A percentile compares a stretch with the other conserved stretches of the same genome.
Evolutionary conservation across 2,888 invertebrate genomes (phyloP).

Genomic region (Nomada fucata): DNA sequence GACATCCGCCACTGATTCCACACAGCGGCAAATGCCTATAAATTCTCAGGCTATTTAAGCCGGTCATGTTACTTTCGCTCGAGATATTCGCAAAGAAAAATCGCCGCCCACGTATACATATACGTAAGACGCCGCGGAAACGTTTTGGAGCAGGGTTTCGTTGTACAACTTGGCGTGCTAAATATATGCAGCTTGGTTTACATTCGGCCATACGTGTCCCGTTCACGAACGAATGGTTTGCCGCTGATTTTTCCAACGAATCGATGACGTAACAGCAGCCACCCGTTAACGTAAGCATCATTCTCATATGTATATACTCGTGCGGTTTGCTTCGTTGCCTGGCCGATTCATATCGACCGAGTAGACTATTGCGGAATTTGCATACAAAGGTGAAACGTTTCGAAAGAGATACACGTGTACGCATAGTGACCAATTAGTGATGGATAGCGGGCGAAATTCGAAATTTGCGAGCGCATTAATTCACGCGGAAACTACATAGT

Average conservation of each 20-base stretch:
- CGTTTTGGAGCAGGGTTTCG: conserved; percentile 26
- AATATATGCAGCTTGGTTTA: conserved; percentile 46
- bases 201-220: conserved; percentile 24
- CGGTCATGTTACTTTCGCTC: neutral
- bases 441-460: too few species aligned
- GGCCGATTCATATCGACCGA: too few species aligned
- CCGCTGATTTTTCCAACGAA: conserved; percentile 43
- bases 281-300: conserved; percentile 14
- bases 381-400: too few species aligned
- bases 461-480: too few species aligned
- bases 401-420: too few species aligned
- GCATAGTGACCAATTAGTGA: too few species aligned
- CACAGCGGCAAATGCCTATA: neutral
- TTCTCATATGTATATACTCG: neutral
- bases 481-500: too few species aligned
- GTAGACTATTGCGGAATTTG: too few species aligned
- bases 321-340: neutral
- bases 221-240: conserved; percentile 29
- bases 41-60: conserved; percentile 8
- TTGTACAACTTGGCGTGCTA: conserved; percentile 23
- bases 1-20: conserved; percentile 10
- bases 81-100: conserved; percentile 39
- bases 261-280: conserved; percentile 49
- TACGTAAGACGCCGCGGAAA: conserved; percentile 46
- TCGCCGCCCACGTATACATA: conserved; percentile 19